phyloP scores from a whole-genome alignment of 2,113 vertebrate species.

The Ictalurus punctatus region DNA sequence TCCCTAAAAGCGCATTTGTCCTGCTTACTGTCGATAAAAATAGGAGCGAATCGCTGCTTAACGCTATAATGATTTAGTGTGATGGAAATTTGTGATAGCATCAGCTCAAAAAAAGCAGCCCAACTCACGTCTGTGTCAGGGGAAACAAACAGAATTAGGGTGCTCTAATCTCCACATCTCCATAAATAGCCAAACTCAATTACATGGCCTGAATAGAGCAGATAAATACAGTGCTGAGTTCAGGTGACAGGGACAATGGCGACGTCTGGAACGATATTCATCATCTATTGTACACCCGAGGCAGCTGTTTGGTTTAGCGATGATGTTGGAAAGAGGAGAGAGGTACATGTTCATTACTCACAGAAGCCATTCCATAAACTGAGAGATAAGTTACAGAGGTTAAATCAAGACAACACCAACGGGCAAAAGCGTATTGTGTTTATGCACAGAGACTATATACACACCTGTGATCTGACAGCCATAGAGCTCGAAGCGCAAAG shows the following conservation, averaged over 20 bases:
- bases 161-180: slow-evolving; percentile 50
- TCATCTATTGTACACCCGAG: slow-evolving; percentile 31
- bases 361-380: not conserved
- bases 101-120: slow-evolving; percentile 43
- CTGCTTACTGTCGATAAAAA: slow-evolving; percentile 46
- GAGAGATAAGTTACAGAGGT: not conserved
- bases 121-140: slow-evolving; percentile 40
- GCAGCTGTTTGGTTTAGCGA: not conserved
- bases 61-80: slow-evolving; percentile 54
- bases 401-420: not conserved
- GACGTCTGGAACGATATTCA: slow-evolving; percentile 26
- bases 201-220: slow-evolving; percentile 40
- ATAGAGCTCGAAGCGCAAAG: slow-evolving; percentile 91
- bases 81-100: slow-evolving; percentile 43
- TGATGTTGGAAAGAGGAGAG: slow-evolving; percentile 50
- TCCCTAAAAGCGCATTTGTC: slow-evolving; percentile 51
- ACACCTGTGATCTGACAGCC: slow-evolving; percentile 95
- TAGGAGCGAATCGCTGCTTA: slow-evolving; percentile 52
- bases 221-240: slow-evolving; percentile 49
- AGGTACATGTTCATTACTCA: not conserved
- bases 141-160: slow-evolving; percentile 51
- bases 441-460: not conserved
- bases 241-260: slow-evolving; percentile 45
- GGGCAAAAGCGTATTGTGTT: not conserved
- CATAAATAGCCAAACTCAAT: slow-evolving; percentile 56